Conservation (phyloP, 2,888 invertebrate genomes). For the Sesia apiformis region DNA sequence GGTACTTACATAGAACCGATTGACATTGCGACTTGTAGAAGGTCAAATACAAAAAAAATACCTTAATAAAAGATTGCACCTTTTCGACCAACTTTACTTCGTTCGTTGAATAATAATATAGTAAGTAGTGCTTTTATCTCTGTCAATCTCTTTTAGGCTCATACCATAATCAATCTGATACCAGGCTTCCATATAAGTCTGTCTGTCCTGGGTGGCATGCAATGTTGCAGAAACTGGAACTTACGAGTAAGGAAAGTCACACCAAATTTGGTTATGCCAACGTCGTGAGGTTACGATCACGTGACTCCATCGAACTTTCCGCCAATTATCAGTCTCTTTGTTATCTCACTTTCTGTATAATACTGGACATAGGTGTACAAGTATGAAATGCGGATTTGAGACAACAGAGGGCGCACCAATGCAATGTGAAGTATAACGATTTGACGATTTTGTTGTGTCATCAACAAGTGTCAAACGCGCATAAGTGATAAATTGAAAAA, state of each 20-base stretch:
- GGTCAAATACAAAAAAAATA: not conserved
- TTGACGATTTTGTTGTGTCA: too few relatives aligned
- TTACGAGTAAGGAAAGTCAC: not conserved
- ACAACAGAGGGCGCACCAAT: too few relatives aligned
- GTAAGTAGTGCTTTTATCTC: not conserved
- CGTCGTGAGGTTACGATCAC: conserved; percentile 8
- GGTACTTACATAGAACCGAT: not conserved
- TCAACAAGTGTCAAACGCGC: too few relatives aligned
- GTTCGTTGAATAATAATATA: too few relatives aligned
- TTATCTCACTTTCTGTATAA: too few relatives aligned
- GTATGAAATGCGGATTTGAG: too few relatives aligned
- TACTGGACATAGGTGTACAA: too few relatives aligned
- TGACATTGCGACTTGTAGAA: not conserved
- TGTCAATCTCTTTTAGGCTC: not conserved
- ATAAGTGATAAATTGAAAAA: too few relatives aligned
- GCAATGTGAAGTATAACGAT: too few relatives aligned
- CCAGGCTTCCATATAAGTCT: not conserved
- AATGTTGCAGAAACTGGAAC: not conserved
- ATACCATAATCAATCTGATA: not conserved
- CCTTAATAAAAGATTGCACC: too few relatives aligned
- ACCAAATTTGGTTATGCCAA: not conserved
- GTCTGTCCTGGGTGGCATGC: not conserved
- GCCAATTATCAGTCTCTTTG: too few relatives aligned
- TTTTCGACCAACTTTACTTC: too few relatives aligned
- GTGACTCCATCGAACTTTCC: not conserved